Evolutionary conservation across 2,888 invertebrate species (phyloP).

Genomic region (Matsumyia berberina): DNA sequence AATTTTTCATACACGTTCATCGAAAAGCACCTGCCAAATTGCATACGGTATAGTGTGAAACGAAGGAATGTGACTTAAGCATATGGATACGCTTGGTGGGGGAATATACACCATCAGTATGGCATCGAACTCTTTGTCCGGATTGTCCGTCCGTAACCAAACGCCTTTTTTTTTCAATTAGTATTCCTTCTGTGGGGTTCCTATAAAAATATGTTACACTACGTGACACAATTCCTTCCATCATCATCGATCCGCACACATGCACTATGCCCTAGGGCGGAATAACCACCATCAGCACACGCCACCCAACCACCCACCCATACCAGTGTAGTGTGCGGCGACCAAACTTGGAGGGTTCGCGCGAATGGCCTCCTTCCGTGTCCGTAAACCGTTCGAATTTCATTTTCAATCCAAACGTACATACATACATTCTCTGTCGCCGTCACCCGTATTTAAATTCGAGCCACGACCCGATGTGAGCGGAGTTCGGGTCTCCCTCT

Average conservation of each 20-base stretch:
- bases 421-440: neutral
- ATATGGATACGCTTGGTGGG: constrained; percentile 26
- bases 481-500: constrained; percentile 54
- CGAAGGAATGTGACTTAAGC: constrained; percentile 53
- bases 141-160: constrained; percentile 31
- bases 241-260: constrained; percentile 37
- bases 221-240: constrained; percentile 77
- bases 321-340: constrained; percentile 9
- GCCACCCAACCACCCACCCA: neutral
- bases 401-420: constrained; percentile 64
- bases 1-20: constrained; percentile 28
- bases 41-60: constrained; percentile 44
- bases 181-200: constrained; percentile 62
- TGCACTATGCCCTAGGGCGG: constrained; percentile 58
- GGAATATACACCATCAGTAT: constrained; percentile 19
- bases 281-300: constrained; percentile 38
- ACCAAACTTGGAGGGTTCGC: constrained; percentile 59
- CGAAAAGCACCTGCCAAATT: constrained; percentile 71
- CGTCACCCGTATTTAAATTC: constrained; percentile 43
- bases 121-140: constrained; percentile 22
- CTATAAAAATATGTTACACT: constrained; percentile 75
- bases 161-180: constrained; percentile 52
- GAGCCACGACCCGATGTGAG: constrained; percentile 38
- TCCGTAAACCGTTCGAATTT: constrained; percentile 70
- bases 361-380: constrained; percentile 63